Conservation (phyloP, 2,113 vertebrate genomes). For the Oncorhynchus mykiss region DNA sequence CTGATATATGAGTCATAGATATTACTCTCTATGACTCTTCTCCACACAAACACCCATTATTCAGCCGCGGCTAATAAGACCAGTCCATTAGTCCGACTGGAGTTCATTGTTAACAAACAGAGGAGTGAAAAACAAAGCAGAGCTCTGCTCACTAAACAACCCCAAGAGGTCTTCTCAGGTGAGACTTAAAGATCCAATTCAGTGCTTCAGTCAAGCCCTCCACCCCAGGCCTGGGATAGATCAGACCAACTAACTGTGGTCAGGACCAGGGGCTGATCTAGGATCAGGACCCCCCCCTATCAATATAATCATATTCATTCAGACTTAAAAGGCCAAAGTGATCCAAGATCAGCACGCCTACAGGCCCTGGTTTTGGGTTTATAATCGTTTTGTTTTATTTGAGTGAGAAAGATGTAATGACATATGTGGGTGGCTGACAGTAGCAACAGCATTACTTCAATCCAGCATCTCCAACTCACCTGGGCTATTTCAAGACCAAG, state of each 20-base stretch:
- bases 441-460: too few species aligned
- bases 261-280: neutral
- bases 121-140: too few species aligned
- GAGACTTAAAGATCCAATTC: neutral
- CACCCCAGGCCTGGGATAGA: neutral
- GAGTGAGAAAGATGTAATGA: too few species aligned
- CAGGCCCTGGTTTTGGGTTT: neutral
- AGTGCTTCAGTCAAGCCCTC: neutral
- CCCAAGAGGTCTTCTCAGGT: neutral
- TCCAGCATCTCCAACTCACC: constrained; percentile 2
- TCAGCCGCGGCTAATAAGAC: neutral
- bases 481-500: constrained; percentile 47
- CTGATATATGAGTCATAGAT: neutral
- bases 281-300: too few species aligned
- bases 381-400: too few species aligned
- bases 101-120: neutral
- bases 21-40: neutral
- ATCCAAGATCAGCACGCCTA: too few species aligned
- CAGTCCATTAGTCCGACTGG: neutral
- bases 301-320: too few species aligned
- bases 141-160: neutral
- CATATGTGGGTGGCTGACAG: too few species aligned
- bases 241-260: neutral
- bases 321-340: too few species aligned
- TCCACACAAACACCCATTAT: neutral